These are phyloP conservation scores for Habropoda laboriosa DNA, from an alignment of 1,140 invertebrate genomes.

Conservation along the genomic window DNA sequence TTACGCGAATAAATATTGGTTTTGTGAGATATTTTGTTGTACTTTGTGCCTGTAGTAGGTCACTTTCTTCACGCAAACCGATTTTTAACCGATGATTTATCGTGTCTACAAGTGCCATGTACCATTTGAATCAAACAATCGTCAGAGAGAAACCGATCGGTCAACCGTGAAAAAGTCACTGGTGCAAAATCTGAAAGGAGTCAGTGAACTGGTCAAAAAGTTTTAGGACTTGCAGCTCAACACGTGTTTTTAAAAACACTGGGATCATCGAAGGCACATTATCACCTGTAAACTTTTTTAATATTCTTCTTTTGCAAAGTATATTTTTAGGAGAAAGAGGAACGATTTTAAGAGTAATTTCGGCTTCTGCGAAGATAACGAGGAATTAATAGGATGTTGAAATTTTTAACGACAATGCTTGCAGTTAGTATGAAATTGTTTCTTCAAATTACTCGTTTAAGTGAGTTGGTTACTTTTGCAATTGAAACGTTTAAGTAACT, in stretches of 20 bases:
- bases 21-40: background rate
- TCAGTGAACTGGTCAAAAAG: conserved; percentile 20
- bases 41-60: background rate
- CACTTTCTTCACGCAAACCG: background rate
- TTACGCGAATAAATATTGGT: background rate
- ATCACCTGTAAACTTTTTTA: too few relatives aligned
- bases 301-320: too few relatives aligned
- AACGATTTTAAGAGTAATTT: too few relatives aligned
- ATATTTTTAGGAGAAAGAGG: too few relatives aligned
- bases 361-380: too few relatives aligned
- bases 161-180: conserved; percentile 49
- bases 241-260: background rate
- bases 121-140: conserved; percentile 40
- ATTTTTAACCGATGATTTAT: conserved; percentile 48
- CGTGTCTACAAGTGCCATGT: conserved; percentile 48
- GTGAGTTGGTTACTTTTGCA: too few relatives aligned
- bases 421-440: too few relatives aligned
- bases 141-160: conserved; percentile 54
- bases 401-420: too few relatives aligned
- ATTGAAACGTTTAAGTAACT: too few relatives aligned
- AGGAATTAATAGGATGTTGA: too few relatives aligned
- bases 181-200: conserved; percentile 24
- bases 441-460: too few relatives aligned
- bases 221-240: background rate
- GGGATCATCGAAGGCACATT: too few relatives aligned